These are phyloP conservation scores for Neoaliturus tenellus DNA, from an alignment of 2,888 invertebrate genomes.

Conservation along the genomic window DNA sequence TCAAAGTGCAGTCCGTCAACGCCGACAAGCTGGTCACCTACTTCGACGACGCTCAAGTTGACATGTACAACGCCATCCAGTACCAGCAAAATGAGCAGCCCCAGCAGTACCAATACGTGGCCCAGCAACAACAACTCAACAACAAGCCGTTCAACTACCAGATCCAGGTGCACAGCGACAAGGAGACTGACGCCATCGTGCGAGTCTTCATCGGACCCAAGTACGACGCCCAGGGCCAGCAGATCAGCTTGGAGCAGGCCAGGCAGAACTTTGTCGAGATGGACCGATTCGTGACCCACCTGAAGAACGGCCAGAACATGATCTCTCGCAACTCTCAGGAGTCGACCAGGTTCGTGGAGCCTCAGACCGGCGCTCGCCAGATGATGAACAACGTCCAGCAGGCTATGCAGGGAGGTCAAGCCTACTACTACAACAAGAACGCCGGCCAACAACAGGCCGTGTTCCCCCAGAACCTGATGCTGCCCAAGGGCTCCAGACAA, in stretches of 20 bases:
- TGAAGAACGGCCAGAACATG: conserved; percentile 80
- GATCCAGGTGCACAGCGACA: conserved; percentile 76
- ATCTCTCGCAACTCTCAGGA: conserved; percentile 82
- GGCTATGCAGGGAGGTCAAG: conserved; percentile 29
- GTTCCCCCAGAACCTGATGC: conserved; percentile 65
- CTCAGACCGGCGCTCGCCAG: conserved; percentile 78
- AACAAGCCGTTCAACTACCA: conserved; percentile 79
- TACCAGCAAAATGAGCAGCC: conserved; percentile 68
- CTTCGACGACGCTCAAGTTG: conserved; percentile 81
- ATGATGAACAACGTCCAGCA: background rate
- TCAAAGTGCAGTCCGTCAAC: conserved; percentile 78
- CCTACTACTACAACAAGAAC: conserved; percentile 26
- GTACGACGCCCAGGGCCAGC: conserved; percentile 78
- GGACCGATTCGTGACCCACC: conserved; percentile 76
- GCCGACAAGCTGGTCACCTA: conserved; percentile 81
- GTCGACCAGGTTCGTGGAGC: conserved; percentile 78
- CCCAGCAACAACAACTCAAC: conserved; percentile 79
- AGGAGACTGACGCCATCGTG: conserved; percentile 77
- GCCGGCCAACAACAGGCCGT: background rate
- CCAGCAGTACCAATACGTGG: conserved; percentile 69
- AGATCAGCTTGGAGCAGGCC: conserved; percentile 65
- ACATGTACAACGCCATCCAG: conserved; percentile 78
- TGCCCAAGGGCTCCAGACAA: conserved; percentile 62
- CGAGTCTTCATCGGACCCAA: conserved; percentile 83
- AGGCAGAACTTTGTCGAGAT: conserved; percentile 80